phyloP scores from a whole-genome alignment of 2,113 vertebrate species.

The Mixornis gularis region DNA sequence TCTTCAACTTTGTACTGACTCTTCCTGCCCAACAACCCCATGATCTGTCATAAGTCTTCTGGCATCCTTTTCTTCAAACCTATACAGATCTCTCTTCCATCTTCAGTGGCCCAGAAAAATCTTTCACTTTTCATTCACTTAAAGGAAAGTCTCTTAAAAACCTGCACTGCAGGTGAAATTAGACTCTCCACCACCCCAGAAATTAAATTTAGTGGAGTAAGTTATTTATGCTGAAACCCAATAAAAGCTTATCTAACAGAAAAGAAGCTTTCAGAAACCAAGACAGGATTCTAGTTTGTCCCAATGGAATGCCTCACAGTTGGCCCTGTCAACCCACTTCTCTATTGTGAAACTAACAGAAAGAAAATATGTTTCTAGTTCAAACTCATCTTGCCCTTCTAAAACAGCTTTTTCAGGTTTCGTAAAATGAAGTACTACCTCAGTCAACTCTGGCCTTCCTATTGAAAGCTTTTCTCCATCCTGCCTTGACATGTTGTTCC shows the following conservation, averaged over 20 bases:
- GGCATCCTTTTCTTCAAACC: background rate
- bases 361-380: background rate
- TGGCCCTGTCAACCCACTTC: background rate
- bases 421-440: background rate
- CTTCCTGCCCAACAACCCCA: background rate
- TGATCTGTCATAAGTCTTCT: background rate
- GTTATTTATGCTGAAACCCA: background rate
- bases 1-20: background rate
- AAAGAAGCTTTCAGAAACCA: background rate
- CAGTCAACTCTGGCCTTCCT: background rate
- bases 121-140: background rate
- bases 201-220: background rate
- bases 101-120: background rate
- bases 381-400: background rate
- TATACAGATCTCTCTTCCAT: background rate
- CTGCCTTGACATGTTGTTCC: background rate
- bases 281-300: background rate
- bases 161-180: background rate
- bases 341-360: background rate
- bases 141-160: background rate
- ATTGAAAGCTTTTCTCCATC: background rate
- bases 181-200: background rate
- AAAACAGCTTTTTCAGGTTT: background rate
- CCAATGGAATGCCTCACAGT: fast-evolving
- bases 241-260: background rate